A percentile compares a stretch with the other conserved stretches of the same genome.
phyloP scores from a whole-genome alignment of 2,113 vertebrate species.

The Asarcornis scutulata region DNA sequence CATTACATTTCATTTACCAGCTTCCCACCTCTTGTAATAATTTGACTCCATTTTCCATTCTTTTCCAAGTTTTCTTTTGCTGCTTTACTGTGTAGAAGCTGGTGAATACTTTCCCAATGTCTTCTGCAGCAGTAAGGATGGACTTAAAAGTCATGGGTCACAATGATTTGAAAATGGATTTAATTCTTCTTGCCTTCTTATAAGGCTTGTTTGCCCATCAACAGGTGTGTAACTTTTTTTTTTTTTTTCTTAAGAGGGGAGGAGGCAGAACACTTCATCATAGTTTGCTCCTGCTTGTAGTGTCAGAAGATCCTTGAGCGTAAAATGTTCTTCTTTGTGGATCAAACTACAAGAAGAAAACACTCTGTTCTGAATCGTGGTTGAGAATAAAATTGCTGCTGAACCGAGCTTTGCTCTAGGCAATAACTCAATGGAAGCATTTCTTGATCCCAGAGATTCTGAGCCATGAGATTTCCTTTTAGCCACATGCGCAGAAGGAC shows the following conservation, averaged over 20 bases:
- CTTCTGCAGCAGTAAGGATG: background rate
- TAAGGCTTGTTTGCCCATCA: background rate
- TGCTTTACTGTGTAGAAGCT: background rate
- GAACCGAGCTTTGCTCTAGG: background rate
- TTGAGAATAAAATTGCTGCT: background rate
- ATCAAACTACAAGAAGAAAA: conserved; percentile 18
- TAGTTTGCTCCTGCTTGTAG: background rate
- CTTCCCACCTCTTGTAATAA: background rate
- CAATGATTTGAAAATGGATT: background rate
- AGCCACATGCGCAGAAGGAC: background rate
- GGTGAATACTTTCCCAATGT: background rate
- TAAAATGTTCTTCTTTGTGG: background rate
- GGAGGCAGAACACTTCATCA: background rate
- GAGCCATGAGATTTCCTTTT: background rate
- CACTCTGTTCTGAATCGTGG: background rate
- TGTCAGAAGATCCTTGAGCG: background rate
- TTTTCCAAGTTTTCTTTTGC: background rate
- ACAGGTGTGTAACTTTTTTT: background rate
- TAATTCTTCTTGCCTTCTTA: background rate
- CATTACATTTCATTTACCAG: background rate
- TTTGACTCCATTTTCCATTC: background rate
- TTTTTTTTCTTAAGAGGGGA: background rate
- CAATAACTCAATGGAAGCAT: background rate
- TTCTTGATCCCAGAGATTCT: background rate
- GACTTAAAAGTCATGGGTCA: background rate